A percentile compares a stretch with the other conserved stretches of the same genome.
Evolutionary conservation across 2,888 invertebrate genomes (phyloP).

Genomic region (Eristalis pertinax): DNA sequence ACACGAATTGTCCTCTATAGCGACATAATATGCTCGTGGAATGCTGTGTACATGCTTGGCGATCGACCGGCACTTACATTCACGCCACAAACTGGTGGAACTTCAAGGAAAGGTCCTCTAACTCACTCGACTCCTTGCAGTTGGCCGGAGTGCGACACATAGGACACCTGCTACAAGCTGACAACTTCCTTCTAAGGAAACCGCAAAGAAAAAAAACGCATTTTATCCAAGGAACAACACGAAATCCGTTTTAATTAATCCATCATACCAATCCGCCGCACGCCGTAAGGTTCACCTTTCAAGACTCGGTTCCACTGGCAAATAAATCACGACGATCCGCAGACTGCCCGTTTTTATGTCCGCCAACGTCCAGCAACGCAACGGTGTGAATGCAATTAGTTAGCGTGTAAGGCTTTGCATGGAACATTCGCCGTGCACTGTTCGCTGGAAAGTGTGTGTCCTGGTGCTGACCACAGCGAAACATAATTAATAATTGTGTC

Average conservation of each 20-base stretch:
- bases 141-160: no score
- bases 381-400: constrained; percentile 16
- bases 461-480: constrained; percentile 48
- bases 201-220: no score
- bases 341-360: not conserved
- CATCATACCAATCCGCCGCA: not conserved
- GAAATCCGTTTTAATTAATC: constrained; percentile 21
- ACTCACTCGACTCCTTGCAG: no score
- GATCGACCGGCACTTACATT: no score
- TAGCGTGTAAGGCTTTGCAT: constrained; percentile 7
- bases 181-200: no score
- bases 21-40: no score
- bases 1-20: no score
- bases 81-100: no score
- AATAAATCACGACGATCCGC: constrained; percentile 15
- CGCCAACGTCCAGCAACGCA: not conserved
- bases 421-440: constrained; percentile 15
- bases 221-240: not conserved
- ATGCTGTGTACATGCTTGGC: no score
- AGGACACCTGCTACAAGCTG: no score
- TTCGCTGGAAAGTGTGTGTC: constrained; percentile 5
- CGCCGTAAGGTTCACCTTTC: not conserved
- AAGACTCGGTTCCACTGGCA: not conserved
- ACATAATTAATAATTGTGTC: constrained; percentile 68
- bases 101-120: no score